Conservation (phyloP, 2,888 invertebrate species). For the Erebia epiphron region DNA sequence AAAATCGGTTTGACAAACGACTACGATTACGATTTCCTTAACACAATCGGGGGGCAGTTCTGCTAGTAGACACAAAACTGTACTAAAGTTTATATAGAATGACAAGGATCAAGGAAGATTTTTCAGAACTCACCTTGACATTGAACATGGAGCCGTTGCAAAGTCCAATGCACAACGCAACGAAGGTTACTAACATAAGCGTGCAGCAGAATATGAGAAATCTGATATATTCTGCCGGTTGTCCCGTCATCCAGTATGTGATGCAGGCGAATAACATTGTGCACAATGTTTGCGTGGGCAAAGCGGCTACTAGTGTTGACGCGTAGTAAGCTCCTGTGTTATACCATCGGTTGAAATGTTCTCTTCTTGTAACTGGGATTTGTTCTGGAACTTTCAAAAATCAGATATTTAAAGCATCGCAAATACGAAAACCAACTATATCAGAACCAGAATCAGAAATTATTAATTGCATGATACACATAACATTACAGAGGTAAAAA, state of each 20-base stretch:
- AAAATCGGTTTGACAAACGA: too few species aligned
- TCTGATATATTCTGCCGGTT: conserved; percentile 89
- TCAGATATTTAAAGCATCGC: not conserved
- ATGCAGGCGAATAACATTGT: conserved; percentile 89
- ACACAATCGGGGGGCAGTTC: too few species aligned
- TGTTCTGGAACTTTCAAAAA: conserved; percentile 89
- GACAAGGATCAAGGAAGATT: not conserved
- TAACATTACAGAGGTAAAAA: too few species aligned
- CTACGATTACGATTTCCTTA: too few species aligned
- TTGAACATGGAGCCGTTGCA: conserved; percentile 92
- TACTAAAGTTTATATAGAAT: too few species aligned
- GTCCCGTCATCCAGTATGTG: conserved; percentile 93
- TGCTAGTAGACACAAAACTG: not conserved
- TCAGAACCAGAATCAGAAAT: too few species aligned
- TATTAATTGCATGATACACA: too few species aligned
- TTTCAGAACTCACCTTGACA: conserved; percentile 83
- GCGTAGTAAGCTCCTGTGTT: conserved; percentile 91
- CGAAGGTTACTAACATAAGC: conserved; percentile 89
- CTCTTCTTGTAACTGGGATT: conserved; percentile 90
- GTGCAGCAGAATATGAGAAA: conserved; percentile 88
- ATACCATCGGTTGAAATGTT: conserved; percentile 96
- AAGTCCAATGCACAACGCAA: conserved; percentile 93
- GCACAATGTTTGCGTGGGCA: conserved; percentile 91
- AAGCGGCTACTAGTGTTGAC: conserved; percentile 89
- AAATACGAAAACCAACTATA: too few species aligned